Evolutionary conservation across 92 coral and sea anemone species (phyloP), one percentile per base, ranked within the genome.

Genomic region (Porites divaricata): DNA sequence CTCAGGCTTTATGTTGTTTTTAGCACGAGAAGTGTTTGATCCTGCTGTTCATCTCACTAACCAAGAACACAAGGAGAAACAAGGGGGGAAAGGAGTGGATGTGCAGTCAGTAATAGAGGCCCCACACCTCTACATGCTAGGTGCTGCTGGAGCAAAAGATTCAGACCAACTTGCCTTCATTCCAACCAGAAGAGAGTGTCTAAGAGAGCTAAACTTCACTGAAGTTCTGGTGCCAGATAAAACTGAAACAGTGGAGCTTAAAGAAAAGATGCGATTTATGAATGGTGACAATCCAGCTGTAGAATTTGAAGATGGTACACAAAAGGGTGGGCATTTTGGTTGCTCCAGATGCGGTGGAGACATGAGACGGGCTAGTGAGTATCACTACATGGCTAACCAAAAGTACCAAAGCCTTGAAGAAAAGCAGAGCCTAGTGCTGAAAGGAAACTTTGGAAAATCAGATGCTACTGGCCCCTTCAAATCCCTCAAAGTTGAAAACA

Each of bases 271-370:
- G 57, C 8, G 57, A 53, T 53, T 53, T 13, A 53, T 53, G 57
- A 53, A 85, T 85, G 88, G 88, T 2, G 83, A 85, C 78, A 76
- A 51, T 23, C 85, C 84, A 49, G 89, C 84, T 28, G 78, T 78
- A 6, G 89, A 85, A 28, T 85, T 57, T 70, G 89, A 85, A 25
- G 89, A 85, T 63, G 89, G 78, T 4, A 85, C 84, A 26, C 89
- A 70, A 65, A 85, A 85, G 57, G 89, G 74, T 70, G 53, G 74
- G 74, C 53, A 70, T 67, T 68, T 25, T 28, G 16, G 51, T 45
- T 26, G 73, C 78, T 22, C 64, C 56, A 21, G 84, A 26, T 35
- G 84, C 21, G 51, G 72, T 23, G 89, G 89, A 23, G 78, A 85
- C 52, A 77, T 78, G 74, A 50, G 84, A 61, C n/a, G 89, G 72